phyloP scores from a whole-genome alignment of 2,797 vertebrate species.

The Sitta carolinensis region DNA sequence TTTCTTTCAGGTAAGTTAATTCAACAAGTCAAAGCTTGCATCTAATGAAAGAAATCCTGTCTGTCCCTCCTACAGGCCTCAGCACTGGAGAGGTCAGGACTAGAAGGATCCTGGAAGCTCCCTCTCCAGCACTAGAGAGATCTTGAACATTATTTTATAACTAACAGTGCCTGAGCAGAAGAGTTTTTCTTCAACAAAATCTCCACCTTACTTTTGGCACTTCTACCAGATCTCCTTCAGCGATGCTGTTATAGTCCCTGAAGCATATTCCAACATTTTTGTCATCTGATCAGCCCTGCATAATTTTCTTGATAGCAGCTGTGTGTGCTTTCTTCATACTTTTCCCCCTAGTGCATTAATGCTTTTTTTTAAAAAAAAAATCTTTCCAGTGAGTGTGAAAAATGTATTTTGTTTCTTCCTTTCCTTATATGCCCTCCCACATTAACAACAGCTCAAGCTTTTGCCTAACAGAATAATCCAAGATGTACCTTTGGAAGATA shows the following conservation, averaged over 20 bases:
- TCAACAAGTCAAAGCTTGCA: neutral
- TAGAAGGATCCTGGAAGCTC: neutral
- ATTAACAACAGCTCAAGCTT: neutral
- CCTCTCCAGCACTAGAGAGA: neutral
- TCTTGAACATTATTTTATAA: neutral
- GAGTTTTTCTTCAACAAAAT: neutral
- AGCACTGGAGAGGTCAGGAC: neutral
- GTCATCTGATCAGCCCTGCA: conserved; percentile 9
- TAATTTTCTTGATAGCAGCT: conserved; percentile 41
- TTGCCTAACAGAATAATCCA: neutral
- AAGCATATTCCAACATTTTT: conserved; percentile 3
- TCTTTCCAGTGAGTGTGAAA: neutral
- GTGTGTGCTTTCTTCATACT: neutral
- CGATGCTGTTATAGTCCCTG: neutral
- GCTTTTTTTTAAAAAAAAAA: neutral
- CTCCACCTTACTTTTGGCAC: neutral
- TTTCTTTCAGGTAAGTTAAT: neutral
- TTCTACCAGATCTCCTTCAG: neutral
- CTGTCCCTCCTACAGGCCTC: neutral
- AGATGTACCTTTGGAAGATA: neutral
- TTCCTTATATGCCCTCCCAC: neutral
- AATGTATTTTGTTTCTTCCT: neutral
- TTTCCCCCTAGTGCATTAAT: neutral
- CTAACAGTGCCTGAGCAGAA: neutral
- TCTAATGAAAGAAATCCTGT: neutral